Base-by-base conservation (phyloP, 2,797 vertebrate genomes). In the Heterohyrax brucei region DNA sequence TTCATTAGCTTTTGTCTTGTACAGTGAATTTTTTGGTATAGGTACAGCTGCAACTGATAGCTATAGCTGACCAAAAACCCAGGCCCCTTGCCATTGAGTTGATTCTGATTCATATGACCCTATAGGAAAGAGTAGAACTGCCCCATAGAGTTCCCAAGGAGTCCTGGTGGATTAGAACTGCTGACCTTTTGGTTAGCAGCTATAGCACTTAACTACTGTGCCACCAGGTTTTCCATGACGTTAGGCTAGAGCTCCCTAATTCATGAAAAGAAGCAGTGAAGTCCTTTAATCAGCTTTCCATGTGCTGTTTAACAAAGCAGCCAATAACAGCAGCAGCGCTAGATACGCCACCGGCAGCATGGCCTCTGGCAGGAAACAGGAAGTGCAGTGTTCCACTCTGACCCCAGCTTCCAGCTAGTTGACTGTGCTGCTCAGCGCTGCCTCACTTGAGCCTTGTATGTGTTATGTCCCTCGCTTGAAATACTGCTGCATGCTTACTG, bases 211-310 rank as follows among this genome's bases (percentile, higher is more conserved):
- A 39, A 39, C 39, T 39, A 39, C 39, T 39, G 39, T 39, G 39
- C 2, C 39, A 39, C 39, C 39, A 39, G 39, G 39, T 39, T 39
- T 39, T 39, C 39, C 39, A 39, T 39, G 39, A 39, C 39, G 39
- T 39, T 39, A 39, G 39, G 39, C 39, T 39, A 39, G 53, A 89
- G 53, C 48, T 53, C 82, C 44, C 28, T 50, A 59, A 64, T 75
- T 95, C 75, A 72, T 85, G 73, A 81, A 84, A 44, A 85, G 89
- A 95, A 79, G 76, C 16, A 68, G 90, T 44, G 22, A 30, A 73
- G 48, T 5, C 72, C 12, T 61, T n/a, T 1, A 22, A 1, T 24
- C 72, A 80, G 61, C 62, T 61, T 92, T 64, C 61, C 50, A 26
- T 28, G 73, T 26, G 62, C 46, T 94, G 28, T 77, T 83, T 64